Base-by-base conservation (phyloP, 2,797 vertebrate genomes). In the Sebastiscus tertius region DNA sequence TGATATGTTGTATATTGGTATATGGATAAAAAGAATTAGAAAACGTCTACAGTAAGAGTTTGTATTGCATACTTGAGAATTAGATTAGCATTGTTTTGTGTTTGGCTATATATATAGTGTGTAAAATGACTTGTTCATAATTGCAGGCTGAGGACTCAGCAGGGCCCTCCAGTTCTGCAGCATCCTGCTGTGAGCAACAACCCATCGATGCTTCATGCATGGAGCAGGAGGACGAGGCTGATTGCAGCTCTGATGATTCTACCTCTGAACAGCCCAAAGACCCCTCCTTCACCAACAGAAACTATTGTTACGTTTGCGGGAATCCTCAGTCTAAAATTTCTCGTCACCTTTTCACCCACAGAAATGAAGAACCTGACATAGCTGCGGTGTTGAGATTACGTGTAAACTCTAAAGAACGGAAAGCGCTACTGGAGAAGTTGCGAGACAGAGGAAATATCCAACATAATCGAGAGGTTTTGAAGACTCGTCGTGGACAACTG, bases 221-320 rank as follows among this genome's bases (percentile, higher is more conserved):
- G 18, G 27, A 60, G 54, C 34, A 58, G 64, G 71, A 81, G 1
- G 33, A 72, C 1, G 18, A 56, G 11, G 6, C 10, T 20, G 29
- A 46, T 16, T 6, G 4, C 36, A 34, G 6, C 61, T 55, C 54
- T 0, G 60, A 69, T 4, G 58, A 54, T 1, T 73, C 34, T 1
- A 54, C 16, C 74, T 65, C 83, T 2, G 88, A 7, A 22, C 27
- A 71, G 5, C 2, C 6, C 3, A 42, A 63, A 62, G 5, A 1
- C 3, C 11, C 6, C 3, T 4, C 33, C 16, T 22, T 0, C 11
- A 72, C 69, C 8, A 82, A 1, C 1, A 88, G 0, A 1, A 91
- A 94, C 20, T 92, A 83, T 61, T 94, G 93, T 62, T 93, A 82
- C 2, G 62, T 94, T 39, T 94, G 93, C 1, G 89, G 87, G 8